phyloP scores from a whole-genome alignment of 1,140 invertebrate species.

The Caenorhabditis inopinata region DNA sequence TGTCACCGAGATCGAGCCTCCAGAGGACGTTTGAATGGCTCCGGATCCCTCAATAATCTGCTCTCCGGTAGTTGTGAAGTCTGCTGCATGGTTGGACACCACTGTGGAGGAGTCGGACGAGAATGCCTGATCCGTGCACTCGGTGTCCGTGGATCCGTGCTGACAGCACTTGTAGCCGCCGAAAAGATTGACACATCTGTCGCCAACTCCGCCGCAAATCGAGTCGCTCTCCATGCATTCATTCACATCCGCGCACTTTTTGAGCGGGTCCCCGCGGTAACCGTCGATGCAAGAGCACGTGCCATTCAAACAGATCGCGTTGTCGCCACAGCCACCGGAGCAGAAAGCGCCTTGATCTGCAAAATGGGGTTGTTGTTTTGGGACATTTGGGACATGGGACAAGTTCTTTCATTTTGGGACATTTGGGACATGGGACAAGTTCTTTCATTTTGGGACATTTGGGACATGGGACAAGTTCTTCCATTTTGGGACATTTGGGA shows the following conservation, averaged over 20 bases:
- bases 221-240: constrained; percentile 54
- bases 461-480: too few relatives aligned
- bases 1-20: background rate
- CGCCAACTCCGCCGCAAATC: constrained; percentile 53
- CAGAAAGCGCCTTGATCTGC: constrained; percentile 58
- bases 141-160: constrained; percentile 46
- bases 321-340: constrained; percentile 55
- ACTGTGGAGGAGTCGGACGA: background rate
- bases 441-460: too few relatives aligned
- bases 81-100: background rate
- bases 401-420: too few relatives aligned
- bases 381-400: background rate
- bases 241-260: constrained; percentile 54
- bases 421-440: too few relatives aligned
- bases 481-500: too few relatives aligned
- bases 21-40: background rate
- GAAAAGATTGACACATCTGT: constrained; percentile 56
- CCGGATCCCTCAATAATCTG: background rate
- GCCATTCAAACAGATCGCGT: constrained; percentile 55
- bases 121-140: constrained; percentile 42
- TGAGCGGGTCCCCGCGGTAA: constrained; percentile 52
- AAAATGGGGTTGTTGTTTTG: background rate
- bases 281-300: constrained; percentile 55
- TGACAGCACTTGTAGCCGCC: constrained; percentile 54
- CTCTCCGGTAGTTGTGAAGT: constrained; percentile 13